These are phyloP conservation scores for Sigmodon hispidus DNA, from an alignment of 2,113 vertebrate genomes.

Conservation along the genomic window DNA sequence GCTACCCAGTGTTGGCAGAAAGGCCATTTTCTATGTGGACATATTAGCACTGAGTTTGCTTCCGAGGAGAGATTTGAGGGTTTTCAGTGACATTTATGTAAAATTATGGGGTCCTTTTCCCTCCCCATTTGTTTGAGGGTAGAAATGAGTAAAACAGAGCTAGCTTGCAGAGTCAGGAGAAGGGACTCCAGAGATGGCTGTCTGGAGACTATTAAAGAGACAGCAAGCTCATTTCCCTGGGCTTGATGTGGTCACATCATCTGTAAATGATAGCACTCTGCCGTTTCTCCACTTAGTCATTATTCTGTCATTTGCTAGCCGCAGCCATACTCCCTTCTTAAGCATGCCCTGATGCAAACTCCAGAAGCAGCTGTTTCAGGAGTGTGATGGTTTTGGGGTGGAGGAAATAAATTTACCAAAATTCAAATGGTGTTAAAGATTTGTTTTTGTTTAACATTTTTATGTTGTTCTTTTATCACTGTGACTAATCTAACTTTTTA, in stretches of 20 bases:
- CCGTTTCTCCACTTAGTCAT: conserved; percentile 72
- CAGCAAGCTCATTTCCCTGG: conserved; percentile 67
- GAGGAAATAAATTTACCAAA: conserved; percentile 70
- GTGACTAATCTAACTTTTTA: conserved; percentile 77
- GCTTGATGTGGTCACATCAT: conserved; percentile 66
- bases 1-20: background rate
- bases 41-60: background rate
- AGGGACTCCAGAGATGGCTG: conserved; percentile 23
- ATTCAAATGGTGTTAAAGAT: conserved; percentile 81
- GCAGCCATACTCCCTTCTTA: conserved; percentile 63
- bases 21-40: background rate
- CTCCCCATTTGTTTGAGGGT: background rate
- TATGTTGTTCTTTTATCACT: conserved; percentile 72
- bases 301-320: conserved; percentile 72
- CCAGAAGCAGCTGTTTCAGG: conserved; percentile 76
- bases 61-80: background rate
- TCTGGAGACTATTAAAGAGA: conserved; percentile 67
- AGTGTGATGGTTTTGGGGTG: conserved; percentile 64
- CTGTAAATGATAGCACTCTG: conserved; percentile 77
- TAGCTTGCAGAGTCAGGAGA: conserved; percentile 56
- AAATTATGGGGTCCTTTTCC: background rate
- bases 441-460: conserved; percentile 79
- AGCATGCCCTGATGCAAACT: conserved; percentile 72
- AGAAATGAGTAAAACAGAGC: background rate
- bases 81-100: background rate